Base-by-base conservation (phyloP, 1,140 invertebrate genomes). In the Polypedilum pembai region DNA sequence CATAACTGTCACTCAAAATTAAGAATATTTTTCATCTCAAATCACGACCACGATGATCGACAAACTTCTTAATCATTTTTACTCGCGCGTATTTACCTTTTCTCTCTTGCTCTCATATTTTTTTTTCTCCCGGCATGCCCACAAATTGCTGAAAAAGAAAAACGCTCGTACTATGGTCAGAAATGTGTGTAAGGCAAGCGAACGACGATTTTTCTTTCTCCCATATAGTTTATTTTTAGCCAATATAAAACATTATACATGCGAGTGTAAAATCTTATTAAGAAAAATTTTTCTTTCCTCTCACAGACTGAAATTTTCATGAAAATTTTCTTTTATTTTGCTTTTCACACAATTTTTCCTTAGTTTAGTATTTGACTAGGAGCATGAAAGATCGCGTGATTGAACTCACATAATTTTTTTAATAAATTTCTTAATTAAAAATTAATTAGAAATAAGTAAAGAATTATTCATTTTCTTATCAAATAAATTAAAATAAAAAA, bases 321-420 rank as follows among this genome's bases (percentile, higher is more conserved):
- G 45, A 56, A n/a, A 33, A 33, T 33, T 33, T 33, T 33, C 24
- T 33, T 33, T 33, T 33, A 33, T 33, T 33, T 33, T 56, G 45
- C 12, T 56, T 56, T 56, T 56, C 45, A 56, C n/a, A 56, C 65
- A 69, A 69, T 69, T 69, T 69, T 69, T 69, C 20, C 65, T 69
- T 69, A 69, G 65, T 69, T 69, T 69, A 69, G 65, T 69, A 69
- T 69, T 20, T 21, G 65, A 69, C 15, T 17, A 18, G 65, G 17
- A 69, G 18, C 65, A 18, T 56, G 45, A 56, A 56, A 56, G 45
- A 69, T 69, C 65, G 18, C 15, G 17, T 20, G 20, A 18, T 5
- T 69, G 8, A 20, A 56, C 8, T 69, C 17, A 69, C 7, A 21
- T 10, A 18, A 66, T 66, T 18, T n/a, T 66, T 17, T 66, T 66